These are phyloP conservation scores for Holothuria scabra DNA, from an alignment of 53 echinoderm and acorn worm genomes.

Conservation along the genomic window DNA sequence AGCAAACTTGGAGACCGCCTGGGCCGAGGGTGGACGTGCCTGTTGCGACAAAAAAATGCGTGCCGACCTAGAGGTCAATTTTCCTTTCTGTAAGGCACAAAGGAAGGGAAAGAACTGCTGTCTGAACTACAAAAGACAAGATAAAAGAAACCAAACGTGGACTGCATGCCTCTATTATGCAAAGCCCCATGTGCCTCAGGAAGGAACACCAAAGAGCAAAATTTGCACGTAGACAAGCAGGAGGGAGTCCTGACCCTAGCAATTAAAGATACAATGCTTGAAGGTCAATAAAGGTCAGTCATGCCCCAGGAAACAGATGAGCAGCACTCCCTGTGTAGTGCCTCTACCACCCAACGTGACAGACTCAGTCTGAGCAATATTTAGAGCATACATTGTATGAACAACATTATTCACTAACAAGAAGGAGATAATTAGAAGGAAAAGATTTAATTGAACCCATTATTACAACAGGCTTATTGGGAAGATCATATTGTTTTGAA, in stretches of 20 bases:
- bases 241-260: conserved; percentile 36
- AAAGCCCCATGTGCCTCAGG: conserved; percentile 42
- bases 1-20: conserved; percentile 24
- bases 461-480: too few species aligned
- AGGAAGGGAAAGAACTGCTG: conserved; percentile 29
- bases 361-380: too few species aligned
- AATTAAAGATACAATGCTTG: conserved; percentile 41
- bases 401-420: too few species aligned
- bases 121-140: not conserved
- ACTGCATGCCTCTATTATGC: conserved; percentile 35
- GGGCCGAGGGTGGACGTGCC: conserved; percentile 41
- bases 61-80: conserved; percentile 34
- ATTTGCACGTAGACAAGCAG: conserved; percentile 32
- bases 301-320: conserved; percentile 19
- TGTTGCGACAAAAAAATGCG: conserved; percentile 43
- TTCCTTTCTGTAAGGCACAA: conserved; percentile 42
- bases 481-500: too few species aligned
- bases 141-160: conserved; percentile 21
- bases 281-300: conserved; percentile 43
- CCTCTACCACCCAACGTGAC: conserved; percentile 14
- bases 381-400: too few species aligned
- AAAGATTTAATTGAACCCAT: too few species aligned
- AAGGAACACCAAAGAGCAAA: conserved; percentile 8
- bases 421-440: too few species aligned
- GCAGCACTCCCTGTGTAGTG: conserved; percentile 39